These are phyloP conservation scores for Acleris laterana DNA, from an alignment of 2,888 invertebrate genomes.

Conservation along the genomic window DNA sequence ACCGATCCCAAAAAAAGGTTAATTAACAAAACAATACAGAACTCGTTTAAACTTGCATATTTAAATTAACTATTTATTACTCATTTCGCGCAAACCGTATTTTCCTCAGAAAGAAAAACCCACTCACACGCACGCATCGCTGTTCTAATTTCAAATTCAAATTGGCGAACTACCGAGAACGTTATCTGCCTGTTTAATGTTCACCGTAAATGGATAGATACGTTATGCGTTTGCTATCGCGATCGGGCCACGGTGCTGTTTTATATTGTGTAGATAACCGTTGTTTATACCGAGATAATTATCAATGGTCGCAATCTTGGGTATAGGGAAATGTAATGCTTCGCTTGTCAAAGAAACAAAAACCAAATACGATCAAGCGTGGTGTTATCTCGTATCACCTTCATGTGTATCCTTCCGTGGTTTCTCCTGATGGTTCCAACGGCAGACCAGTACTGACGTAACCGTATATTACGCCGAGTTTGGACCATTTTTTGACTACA, in stretches of 20 bases:
- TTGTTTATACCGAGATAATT: constrained; percentile 23
- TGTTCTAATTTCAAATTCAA: constrained; percentile 56
- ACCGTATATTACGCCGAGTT: no score
- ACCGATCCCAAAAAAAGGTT: background rate
- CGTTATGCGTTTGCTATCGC: constrained; percentile 31
- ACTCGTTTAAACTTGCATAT: background rate
- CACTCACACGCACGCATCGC: constrained; percentile 45
- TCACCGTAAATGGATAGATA: constrained; percentile 33
- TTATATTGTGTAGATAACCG: constrained; percentile 25
- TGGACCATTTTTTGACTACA: no score
- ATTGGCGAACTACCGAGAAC: constrained; percentile 42
- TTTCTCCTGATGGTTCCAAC: no score
- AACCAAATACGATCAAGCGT: no score
- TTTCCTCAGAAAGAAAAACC: constrained; percentile 45
- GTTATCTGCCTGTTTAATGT: constrained; percentile 34
- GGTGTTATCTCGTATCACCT: no score
- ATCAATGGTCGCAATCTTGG: constrained; percentile 14
- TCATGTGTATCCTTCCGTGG: no score
- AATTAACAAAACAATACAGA: background rate
- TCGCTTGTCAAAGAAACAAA: no score
- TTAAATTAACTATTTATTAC: no score
- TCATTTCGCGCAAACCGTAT: background rate
- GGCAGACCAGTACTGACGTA: no score
- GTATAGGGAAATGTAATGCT: background rate
- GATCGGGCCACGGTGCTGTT: constrained; percentile 17